Conservation (phyloP, 35 echinoderm and acorn worm genomes). For the Lytechinus variegatus region DNA sequence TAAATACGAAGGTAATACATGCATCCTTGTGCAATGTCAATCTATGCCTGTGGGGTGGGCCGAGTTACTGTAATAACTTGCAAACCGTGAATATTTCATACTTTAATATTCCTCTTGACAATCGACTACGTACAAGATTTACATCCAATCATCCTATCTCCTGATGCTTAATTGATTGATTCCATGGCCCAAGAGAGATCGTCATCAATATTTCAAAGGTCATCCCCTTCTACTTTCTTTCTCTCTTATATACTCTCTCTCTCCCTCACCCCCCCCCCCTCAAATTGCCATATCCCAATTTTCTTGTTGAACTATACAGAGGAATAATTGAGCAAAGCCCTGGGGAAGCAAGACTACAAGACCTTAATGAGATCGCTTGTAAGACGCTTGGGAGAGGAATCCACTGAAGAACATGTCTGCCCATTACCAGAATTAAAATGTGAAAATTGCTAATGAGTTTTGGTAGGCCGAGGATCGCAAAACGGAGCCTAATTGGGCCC, state of each 20-base stretch:
- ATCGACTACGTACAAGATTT: conserved; percentile 25
- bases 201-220: conserved; percentile 46
- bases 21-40: not conserved
- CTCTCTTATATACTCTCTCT: not conserved
- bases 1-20: not conserved
- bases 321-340: conserved; percentile 50
- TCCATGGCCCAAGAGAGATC: conserved; percentile 8
- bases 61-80: not conserved
- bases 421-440: conserved; percentile 37
- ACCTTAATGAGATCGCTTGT: conserved; percentile 38
- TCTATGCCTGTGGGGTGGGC: not conserved
- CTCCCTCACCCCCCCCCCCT: not conserved
- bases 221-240: not conserved
- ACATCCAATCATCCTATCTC: conserved; percentile 40
- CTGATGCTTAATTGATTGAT: conserved; percentile 52
- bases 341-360: conserved; percentile 30
- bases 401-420: not conserved
- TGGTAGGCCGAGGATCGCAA: conserved; percentile 4
- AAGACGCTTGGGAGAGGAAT: not conserved
- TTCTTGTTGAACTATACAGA: not conserved
- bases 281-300: not conserved
- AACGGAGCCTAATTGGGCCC: conserved; percentile 15
- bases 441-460: conserved; percentile 27
- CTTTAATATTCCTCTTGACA: not conserved
- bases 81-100: not conserved